A percentile compares a stretch with the other conserved stretches of the same genome.
phyloP scores from a whole-genome alignment of 2,797 vertebrate species.

The Eospalax fontanierii region DNA sequence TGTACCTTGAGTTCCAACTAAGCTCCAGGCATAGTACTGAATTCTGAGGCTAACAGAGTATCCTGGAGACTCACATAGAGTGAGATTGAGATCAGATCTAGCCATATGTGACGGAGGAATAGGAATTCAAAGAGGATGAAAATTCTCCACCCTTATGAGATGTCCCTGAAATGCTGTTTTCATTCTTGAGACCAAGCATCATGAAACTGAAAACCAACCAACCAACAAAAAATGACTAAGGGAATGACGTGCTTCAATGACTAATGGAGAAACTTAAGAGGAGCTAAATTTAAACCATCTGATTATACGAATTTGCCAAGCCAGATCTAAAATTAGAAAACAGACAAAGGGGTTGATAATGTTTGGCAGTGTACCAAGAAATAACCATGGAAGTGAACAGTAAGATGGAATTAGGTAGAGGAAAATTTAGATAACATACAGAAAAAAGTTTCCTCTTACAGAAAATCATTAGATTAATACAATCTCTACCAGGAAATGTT shows the following conservation, averaged over 20 bases:
- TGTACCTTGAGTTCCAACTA: neutral
- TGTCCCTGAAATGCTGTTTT: slow-evolving; percentile 48
- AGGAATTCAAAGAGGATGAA: neutral
- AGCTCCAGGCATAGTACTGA: neutral
- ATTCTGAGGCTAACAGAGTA: neutral
- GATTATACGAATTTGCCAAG: slow-evolving; percentile 42
- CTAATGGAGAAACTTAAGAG: slow-evolving; percentile 70
- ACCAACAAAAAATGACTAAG: slow-evolving; percentile 72
- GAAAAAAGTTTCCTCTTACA: slow-evolving; percentile 62
- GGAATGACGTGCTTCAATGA: slow-evolving; percentile 55
- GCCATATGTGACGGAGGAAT: neutral
- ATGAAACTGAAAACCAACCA: slow-evolving; percentile 65
- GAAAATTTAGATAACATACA: slow-evolving; percentile 63
- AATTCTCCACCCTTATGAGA: slow-evolving; percentile 19
- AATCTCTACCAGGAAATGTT: slow-evolving; percentile 13
- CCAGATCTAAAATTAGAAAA: slow-evolving; percentile 74
- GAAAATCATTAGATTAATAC: slow-evolving; percentile 35
- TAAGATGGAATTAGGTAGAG: slow-evolving; percentile 62
- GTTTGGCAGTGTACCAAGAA: slow-evolving; percentile 29
- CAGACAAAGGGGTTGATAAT: neutral
- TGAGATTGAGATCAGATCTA: slow-evolving; percentile 14
- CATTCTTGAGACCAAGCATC: slow-evolving; percentile 14
- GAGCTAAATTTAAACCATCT: slow-evolving; percentile 79
- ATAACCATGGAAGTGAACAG: slow-evolving; percentile 55
- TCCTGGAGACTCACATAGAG: neutral